Conservation (phyloP, 2,113 vertebrate species). For the Cariama cristata region DNA sequence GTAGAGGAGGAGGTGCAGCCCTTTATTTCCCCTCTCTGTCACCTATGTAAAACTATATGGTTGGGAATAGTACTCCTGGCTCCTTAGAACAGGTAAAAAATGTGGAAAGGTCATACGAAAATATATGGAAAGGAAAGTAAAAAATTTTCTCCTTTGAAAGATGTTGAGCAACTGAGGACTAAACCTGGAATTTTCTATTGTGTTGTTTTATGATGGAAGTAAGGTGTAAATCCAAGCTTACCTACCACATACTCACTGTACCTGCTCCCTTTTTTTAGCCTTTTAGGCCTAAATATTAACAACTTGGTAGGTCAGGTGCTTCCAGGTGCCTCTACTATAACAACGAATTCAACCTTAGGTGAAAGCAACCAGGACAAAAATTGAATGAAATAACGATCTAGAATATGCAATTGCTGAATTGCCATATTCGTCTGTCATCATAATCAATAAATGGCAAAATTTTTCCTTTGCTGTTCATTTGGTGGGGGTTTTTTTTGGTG, state of each 20-base stretch:
- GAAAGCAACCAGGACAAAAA: not conserved
- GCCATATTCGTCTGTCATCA: not conserved
- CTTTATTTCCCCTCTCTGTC: not conserved
- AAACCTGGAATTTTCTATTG: not conserved
- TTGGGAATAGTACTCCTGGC: not conserved
- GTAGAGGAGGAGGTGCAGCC: not conserved
- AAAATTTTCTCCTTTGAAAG: not conserved
- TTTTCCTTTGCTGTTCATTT: not conserved
- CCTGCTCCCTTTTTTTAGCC: not conserved
- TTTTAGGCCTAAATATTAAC: not conserved
- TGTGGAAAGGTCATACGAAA: not conserved
- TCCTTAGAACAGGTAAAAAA: not conserved
- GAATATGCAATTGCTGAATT: not conserved
- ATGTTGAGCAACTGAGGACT: not conserved
- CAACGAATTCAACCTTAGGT: not conserved
- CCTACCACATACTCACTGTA: not conserved
- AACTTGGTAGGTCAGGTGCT: not conserved
- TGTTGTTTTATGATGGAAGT: not conserved
- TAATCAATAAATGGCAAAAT: not conserved
- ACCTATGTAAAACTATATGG: not conserved
- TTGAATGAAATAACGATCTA: not conserved
- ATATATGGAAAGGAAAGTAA: not conserved
- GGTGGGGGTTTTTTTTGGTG: not conserved
- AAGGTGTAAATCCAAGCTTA: not conserved
- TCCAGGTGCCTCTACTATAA: not conserved